phyloP scores from a whole-genome alignment of 1,140 invertebrate genomes.

The Cryptotermes secundus region DNA sequence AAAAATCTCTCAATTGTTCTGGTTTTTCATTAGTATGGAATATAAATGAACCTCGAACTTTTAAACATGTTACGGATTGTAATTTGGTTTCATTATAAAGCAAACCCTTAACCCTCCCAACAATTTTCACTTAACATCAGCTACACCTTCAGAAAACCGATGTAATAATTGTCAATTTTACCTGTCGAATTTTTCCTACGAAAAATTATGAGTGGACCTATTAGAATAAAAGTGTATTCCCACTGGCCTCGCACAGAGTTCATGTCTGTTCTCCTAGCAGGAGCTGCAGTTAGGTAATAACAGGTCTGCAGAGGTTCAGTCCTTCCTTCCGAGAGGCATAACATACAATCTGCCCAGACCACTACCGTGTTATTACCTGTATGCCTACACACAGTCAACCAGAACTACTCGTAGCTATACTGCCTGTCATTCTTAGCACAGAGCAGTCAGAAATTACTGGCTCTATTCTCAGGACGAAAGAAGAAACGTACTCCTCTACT shows the following conservation, averaged over 20 bases:
- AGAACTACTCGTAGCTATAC: neutral
- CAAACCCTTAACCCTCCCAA: neutral
- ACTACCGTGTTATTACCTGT: neutral
- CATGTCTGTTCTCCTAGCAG: neutral
- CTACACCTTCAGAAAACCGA: neutral
- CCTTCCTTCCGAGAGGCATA: constrained; percentile 1
- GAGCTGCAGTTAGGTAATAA: neutral
- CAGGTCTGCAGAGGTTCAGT: neutral
- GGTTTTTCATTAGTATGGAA: too few relatives aligned
- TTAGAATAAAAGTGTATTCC: neutral
- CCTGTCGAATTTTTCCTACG: neutral
- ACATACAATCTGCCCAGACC: constrained; percentile 10
- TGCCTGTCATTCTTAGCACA: neutral
- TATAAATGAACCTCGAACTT: neutral
- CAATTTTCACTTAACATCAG: neutral
- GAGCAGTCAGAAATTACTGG: neutral
- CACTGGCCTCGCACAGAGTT: neutral
- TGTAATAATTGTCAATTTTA: constrained; percentile 15
- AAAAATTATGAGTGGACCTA: neutral
- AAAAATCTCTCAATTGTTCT: too few relatives aligned
- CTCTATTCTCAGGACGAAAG: too few relatives aligned
- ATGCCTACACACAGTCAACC: neutral
- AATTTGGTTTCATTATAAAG: neutral
- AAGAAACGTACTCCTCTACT: too few relatives aligned
- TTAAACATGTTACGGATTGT: neutral